Conservation (phyloP, 2,797 vertebrate species). For the Acropternis orthonyx region DNA sequence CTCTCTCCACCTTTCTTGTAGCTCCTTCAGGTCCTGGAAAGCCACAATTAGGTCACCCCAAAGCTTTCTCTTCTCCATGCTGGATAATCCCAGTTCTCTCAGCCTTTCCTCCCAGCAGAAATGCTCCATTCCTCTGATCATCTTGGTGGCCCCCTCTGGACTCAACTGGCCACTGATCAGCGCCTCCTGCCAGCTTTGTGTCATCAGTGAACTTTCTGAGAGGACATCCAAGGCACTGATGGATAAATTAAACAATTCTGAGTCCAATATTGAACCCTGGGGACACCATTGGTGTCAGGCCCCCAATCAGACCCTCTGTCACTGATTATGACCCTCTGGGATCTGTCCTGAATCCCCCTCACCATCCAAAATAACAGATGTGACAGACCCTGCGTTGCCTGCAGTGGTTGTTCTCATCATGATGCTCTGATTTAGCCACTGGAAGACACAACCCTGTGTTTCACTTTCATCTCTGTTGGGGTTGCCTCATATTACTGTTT, state of each 20-base stretch:
- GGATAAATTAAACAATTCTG: neutral
- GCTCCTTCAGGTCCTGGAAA: neutral
- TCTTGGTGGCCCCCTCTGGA: neutral
- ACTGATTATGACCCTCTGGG: neutral
- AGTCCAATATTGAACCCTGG: neutral
- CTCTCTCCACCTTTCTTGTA: neutral
- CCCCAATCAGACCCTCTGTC: neutral
- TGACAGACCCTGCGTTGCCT: neutral
- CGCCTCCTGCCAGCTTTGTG: neutral
- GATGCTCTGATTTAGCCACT: neutral
- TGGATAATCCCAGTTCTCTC: neutral
- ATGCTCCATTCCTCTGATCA: neutral
- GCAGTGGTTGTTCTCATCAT: neutral
- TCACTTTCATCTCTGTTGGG: neutral
- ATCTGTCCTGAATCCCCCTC: neutral
- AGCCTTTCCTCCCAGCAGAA: neutral
- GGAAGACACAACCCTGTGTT: accelerated
- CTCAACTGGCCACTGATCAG: neutral
- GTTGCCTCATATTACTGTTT: neutral
- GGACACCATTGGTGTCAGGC: neutral
- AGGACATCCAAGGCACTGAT: neutral
- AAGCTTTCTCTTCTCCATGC: neutral
- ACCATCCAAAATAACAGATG: neutral
- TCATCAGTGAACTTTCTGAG: neutral
- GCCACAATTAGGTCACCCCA: neutral